phyloP scores from a whole-genome alignment of 30 jellyfish, hydroid and myxozoan genomes.

The Aurelia aurita region DNA sequence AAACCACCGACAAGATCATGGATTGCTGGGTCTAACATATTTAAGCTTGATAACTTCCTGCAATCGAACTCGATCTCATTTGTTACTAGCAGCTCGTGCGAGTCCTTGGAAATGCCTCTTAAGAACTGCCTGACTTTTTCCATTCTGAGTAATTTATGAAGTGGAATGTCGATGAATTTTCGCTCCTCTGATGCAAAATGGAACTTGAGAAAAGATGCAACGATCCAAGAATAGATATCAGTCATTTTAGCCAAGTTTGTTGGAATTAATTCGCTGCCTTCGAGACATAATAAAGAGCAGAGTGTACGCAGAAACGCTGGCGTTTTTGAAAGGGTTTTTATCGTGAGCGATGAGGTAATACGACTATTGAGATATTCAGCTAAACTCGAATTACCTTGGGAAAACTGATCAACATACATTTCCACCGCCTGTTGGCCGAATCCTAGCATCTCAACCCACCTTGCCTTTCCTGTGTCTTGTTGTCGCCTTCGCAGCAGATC shows the following conservation, averaged over 20 bases:
- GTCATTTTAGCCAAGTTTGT: not conserved
- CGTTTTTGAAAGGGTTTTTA: not conserved
- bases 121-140: not conserved
- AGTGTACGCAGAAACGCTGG: not conserved
- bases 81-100: not conserved
- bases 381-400: not conserved
- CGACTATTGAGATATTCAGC: not conserved
- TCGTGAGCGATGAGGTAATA: not conserved
- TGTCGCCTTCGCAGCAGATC: not conserved
- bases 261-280: not conserved
- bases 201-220: not conserved
- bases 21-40: not conserved
- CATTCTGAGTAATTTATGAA: not conserved
- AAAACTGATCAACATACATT: not conserved
- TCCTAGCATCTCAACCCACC: not conserved
- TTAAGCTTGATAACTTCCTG: not conserved
- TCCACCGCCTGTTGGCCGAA: not conserved
- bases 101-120: not conserved
- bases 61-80: conserved; percentile 1
- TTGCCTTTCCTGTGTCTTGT: not conserved
- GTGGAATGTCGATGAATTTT: not conserved
- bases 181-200: conserved; percentile 5
- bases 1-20: not conserved
- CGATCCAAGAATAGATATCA: not conserved
- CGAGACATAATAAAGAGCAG: not conserved